Evolutionary conservation across 2,113 vertebrate species (phyloP).

Genomic region (Atrichornis clamosus): DNA sequence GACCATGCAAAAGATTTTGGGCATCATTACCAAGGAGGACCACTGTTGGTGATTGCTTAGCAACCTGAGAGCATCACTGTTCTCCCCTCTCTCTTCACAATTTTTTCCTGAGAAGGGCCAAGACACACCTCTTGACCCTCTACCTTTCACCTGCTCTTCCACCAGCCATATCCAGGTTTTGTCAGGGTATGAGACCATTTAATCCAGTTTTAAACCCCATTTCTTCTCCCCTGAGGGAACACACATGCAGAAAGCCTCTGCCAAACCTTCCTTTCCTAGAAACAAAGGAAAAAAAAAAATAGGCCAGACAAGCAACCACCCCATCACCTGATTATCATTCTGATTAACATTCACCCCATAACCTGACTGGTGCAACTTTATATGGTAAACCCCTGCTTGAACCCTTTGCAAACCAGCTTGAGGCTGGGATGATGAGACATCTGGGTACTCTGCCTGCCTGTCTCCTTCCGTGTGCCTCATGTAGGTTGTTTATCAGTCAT

Average conservation of each 20-base stretch:
- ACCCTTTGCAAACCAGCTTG: not conserved
- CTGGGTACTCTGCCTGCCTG: not conserved
- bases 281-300: not conserved
- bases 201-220: not conserved
- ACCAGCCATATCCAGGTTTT: not conserved
- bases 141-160: not conserved
- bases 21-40: not conserved
- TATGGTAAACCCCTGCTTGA: not conserved
- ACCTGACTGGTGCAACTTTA: not conserved
- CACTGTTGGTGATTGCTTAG: not conserved
- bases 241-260: not conserved
- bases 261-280: not conserved
- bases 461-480: not conserved
- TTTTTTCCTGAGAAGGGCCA: not conserved
- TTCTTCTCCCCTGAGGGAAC: not conserved
- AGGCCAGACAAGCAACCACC: not conserved
- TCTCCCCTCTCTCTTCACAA: not conserved
- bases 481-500: not conserved
- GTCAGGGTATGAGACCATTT: not conserved
- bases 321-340: not conserved
- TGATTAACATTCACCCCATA: not conserved
- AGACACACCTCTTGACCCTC: not conserved
- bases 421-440: conserved; percentile 19
- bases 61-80: not conserved
- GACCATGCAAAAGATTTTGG: not conserved